phyloP scores from a whole-genome alignment of 2,888 invertebrate species.

The Lithophane leautieri region DNA sequence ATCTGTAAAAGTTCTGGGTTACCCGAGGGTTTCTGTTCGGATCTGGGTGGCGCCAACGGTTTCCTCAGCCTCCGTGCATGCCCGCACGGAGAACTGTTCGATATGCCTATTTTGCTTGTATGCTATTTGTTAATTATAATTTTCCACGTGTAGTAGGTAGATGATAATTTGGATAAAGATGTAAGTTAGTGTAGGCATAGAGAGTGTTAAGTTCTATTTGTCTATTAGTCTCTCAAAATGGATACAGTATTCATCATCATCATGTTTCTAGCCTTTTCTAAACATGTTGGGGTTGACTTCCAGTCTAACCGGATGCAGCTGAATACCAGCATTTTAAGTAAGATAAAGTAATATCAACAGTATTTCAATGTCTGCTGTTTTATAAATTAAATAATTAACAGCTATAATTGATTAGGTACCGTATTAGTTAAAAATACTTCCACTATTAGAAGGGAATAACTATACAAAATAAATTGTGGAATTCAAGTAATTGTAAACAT shows the following conservation, averaged over 20 bases:
- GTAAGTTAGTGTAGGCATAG: background rate
- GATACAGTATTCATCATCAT: background rate
- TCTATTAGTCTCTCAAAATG: background rate
- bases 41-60: too few relatives aligned
- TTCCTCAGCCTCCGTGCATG: too few relatives aligned
- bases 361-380: background rate
- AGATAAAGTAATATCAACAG: background rate
- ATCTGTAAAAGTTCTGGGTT: too few relatives aligned
- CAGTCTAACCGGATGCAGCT: background rate
- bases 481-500: slow-evolving; percentile 39
- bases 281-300: background rate
- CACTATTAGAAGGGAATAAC: background rate
- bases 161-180: background rate
- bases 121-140: background rate
- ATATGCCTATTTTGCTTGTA: too few relatives aligned
- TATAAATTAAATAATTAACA: background rate
- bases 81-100: too few relatives aligned
- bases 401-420: background rate
- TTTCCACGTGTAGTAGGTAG: background rate
- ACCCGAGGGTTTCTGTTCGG: too few relatives aligned
- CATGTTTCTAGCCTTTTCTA: too few relatives aligned
- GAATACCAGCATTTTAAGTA: background rate
- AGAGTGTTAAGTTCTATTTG: background rate
- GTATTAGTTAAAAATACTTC: background rate
- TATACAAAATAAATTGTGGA: slow-evolving; percentile 21